Evolutionary conservation across 1,140 invertebrate species (phyloP).

Genomic region (Tetramorium alpestre): DNA sequence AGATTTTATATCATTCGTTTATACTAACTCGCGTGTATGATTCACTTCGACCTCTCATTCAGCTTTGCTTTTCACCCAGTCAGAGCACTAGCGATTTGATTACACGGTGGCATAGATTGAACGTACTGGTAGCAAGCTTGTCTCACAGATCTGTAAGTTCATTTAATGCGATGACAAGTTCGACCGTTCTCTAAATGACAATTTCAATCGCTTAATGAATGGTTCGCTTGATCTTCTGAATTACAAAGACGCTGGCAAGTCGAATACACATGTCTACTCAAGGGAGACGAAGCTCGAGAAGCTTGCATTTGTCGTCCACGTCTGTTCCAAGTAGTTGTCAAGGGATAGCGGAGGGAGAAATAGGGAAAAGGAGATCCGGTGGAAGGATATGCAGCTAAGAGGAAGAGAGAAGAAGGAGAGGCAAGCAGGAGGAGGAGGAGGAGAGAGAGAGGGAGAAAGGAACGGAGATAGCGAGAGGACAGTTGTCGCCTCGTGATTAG

Average conservation of each 20-base stretch:
- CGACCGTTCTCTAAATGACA: slow-evolving; percentile 55
- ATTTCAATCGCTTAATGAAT: slow-evolving; percentile 67
- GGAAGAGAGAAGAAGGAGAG: background rate
- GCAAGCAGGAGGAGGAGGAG: background rate
- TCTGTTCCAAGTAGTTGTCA: slow-evolving; percentile 43
- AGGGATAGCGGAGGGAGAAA: slow-evolving; percentile 1
- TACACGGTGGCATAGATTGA: slow-evolving; percentile 38
- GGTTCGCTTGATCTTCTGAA: slow-evolving; percentile 43
- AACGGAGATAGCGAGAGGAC: slow-evolving; percentile 37
- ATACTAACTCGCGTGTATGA: background rate
- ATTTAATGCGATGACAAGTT: slow-evolving; percentile 47
- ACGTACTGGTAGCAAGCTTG: slow-evolving; percentile 1
- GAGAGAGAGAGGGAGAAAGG: background rate
- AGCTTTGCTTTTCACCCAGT: background rate
- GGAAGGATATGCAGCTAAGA: slow-evolving; percentile 26
- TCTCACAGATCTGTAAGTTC: slow-evolving; percentile 9
- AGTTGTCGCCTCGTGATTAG: slow-evolving; percentile 76
- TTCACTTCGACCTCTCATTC: slow-evolving; percentile 3
- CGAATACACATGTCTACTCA: slow-evolving; percentile 58
- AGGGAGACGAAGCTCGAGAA: slow-evolving; percentile 20
- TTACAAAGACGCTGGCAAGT: slow-evolving; percentile 33
- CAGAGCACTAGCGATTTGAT: slow-evolving; percentile 25
- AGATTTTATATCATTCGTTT: background rate
- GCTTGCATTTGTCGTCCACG: slow-evolving; percentile 42
- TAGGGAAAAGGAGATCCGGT: slow-evolving; percentile 39